Base-by-base conservation (phyloP, 2,797 vertebrate species). In the Parauchenoglanis ngamensis region DNA sequence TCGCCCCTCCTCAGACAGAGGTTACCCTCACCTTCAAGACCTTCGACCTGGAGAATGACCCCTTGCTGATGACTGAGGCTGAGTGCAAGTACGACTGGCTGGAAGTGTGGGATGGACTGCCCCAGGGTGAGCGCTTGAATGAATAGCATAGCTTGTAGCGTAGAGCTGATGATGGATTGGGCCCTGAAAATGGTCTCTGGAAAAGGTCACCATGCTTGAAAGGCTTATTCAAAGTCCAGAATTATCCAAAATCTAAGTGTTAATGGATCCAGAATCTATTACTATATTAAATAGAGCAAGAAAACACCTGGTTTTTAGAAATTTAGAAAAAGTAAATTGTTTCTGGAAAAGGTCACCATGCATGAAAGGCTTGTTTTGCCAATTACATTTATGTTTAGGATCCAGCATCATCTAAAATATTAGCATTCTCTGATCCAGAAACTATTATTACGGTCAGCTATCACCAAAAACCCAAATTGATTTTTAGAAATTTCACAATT, bases 31-130 rank as follows among this genome's bases (percentile, higher is more conserved):
- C 96, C 92, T 99, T 99, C 91, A 93, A 97, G 92, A 98, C 97
- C 92, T 99, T 99, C 1, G 98, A 99, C 95, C 96, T 99, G 19
- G 98, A 99, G 94, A 97, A 99, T 0, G 98, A 99, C 93, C 98
- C 98, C 17, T 92, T 99, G 93, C 97, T 97, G 59, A 94, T 96
- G 0, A 96, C 96, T 5, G 98, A 99, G 77, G 97, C 97, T 28
- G 98, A 99, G 91, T 99, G 98, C 96, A 99, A 99, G 88, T 99
- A 99, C 0, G 98, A 99, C 91, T 99, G 97, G 98, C 95, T 99
- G 92, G 98, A 99, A 86, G 97, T 99, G 93, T 99, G 98, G 98
- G 98, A 99, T 0, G 98, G 98, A 17, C 96, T 99, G 87, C 98
- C 98, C 0, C 96, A 97, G 91, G 98, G 98, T 97, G 93, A 96